Base-by-base conservation (phyloP, 2,888 invertebrate species). In the Punctoribates punctum region DNA sequence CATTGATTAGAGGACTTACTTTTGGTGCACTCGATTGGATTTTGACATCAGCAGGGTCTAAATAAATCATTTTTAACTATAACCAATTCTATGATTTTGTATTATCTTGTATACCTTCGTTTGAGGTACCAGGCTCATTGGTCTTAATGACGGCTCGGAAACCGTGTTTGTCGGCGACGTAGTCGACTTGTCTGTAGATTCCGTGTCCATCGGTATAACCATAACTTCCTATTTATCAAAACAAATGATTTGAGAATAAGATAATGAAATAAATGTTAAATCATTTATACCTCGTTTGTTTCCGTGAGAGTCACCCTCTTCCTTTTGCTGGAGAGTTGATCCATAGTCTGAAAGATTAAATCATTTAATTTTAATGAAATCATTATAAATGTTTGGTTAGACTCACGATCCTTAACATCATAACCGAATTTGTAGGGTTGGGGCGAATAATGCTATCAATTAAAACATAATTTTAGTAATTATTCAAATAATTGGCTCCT, bases 361-460 rank as follows among this genome's bases (percentile, higher is more conserved):
- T 8, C 51, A 51, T 17, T 51, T 8, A 13, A 51, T 51, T 34
- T 34, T 34, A 34, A 34, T 34, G 4, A 8, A 34, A 8, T 34
- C 8, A n/a, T n/a, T 42, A 48, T 27, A 46, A n/a, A 9, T 25
- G 25, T n/a, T n/a, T n/a, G 23, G 2, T 11, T 13, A n/a, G 23
- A 51, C 67, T 79, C 75, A 51, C 79, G 79, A 29, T 79, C 79
- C 23, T 79, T 78, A 25, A 79, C 77, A 23, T 79, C 78, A 67
- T 79, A 79, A 13, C 79, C 79, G 54, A 79, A 79, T 60, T 76
- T 78, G 73, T 79, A 79, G 20, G 80, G 80, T 27, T 77, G 79
- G 25, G 80, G 80, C 62, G 54, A 17, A 73, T 76, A 73, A 29
- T 76, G 65, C 34, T 65, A n/a, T n/a, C 15, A 60, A 27, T 11